phyloP scores from a whole-genome alignment of 2,797 vertebrate species.

The Allobates femoralis region DNA sequence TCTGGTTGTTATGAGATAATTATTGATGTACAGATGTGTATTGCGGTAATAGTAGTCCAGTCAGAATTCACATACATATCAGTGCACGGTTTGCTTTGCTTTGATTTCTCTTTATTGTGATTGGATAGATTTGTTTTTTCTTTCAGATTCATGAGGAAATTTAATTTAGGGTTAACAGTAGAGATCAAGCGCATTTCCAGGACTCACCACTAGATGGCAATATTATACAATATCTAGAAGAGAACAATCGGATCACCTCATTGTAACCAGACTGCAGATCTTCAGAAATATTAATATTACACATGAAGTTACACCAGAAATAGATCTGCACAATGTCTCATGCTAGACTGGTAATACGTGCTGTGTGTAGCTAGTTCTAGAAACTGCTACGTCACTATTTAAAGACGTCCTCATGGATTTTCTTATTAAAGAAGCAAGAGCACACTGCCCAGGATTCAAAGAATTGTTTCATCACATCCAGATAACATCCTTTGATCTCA shows the following conservation, averaged over 20 bases:
- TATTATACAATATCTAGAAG: not conserved
- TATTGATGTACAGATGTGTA: not conserved
- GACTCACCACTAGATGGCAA: conserved; percentile 41
- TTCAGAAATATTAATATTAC: not conserved
- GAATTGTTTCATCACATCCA: too few relatives aligned
- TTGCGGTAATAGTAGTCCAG: not conserved
- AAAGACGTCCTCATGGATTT: too few relatives aligned
- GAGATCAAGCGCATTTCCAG: not conserved
- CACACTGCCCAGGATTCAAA: too few relatives aligned
- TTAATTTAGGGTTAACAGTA: not conserved
- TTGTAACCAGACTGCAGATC: not conserved
- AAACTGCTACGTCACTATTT: too few relatives aligned
- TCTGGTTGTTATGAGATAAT: too few relatives aligned
- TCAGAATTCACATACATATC: not conserved
- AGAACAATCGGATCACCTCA: not conserved
- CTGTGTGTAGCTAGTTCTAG: too few relatives aligned
- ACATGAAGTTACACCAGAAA: not conserved
- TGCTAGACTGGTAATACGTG: too few relatives aligned
- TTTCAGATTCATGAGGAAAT: not conserved
- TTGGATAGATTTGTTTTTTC: not conserved
- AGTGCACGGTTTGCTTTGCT: not conserved
- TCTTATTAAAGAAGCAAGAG: too few relatives aligned
- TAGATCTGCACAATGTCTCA: not conserved
- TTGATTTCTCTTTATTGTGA: not conserved
- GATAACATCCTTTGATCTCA: too few relatives aligned